Evolutionary conservation across 2,888 invertebrate genomes (phyloP).

Genomic region (Charanyca ferruginea): DNA sequence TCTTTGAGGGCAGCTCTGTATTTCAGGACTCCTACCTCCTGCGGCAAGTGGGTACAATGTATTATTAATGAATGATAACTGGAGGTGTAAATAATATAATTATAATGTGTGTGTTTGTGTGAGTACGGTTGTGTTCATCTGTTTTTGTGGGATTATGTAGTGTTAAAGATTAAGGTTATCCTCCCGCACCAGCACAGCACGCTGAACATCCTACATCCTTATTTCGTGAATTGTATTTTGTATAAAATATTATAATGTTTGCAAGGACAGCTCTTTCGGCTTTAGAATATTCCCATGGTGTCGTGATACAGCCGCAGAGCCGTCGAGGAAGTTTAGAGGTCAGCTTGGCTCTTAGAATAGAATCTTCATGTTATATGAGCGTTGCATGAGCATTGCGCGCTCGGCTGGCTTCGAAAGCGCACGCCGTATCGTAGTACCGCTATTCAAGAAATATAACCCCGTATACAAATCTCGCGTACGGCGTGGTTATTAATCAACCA

Average conservation of each 20-base stretch:
- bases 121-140: no score
- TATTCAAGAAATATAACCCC: conserved; percentile 72
- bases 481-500: conserved; percentile 72
- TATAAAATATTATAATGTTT: conserved; percentile 13
- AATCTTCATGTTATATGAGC: conserved; percentile 66
- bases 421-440: conserved; percentile 75
- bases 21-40: no score
- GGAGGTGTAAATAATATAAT: no score
- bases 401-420: conserved; percentile 82
- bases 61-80: no score
- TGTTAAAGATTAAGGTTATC: no score
- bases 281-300: conserved; percentile 52
- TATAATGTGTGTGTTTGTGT: no score
- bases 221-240: no score
- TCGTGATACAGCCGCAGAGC: conserved; percentile 50
- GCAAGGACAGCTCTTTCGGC: conserved; percentile 46
- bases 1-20: no score
- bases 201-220: no score
- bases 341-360: conserved; percentile 67
- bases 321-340: conserved; percentile 72
- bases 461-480: conserved; percentile 62
- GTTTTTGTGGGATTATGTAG: no score
- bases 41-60: no score
- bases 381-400: conserved; percentile 80
- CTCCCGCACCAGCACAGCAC: no score